Conservation (phyloP, 2,888 invertebrate species). For the Andrena flavipes region DNA sequence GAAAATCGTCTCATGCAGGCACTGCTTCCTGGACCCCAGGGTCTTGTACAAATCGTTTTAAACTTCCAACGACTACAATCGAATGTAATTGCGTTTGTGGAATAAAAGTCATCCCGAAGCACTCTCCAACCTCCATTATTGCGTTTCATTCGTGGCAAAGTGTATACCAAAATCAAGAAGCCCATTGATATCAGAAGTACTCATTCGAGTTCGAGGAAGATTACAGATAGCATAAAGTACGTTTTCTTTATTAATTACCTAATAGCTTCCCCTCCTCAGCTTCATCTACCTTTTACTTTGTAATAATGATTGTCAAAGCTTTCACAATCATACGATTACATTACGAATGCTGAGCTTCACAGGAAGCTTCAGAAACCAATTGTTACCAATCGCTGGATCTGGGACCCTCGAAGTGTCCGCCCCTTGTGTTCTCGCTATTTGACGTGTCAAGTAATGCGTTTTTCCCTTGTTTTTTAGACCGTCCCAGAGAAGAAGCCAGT, state of each 20-base stretch:
- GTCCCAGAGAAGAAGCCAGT: slow-evolving; percentile 73
- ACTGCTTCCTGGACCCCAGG: slow-evolving; percentile 46
- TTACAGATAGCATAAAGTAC: slow-evolving; percentile 13
- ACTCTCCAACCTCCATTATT: background rate
- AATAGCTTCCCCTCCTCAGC: background rate
- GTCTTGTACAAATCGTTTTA: slow-evolving; percentile 38
- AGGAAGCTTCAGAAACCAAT: background rate
- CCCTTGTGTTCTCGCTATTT: background rate
- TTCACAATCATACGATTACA: background rate
- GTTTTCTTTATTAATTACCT: background rate
- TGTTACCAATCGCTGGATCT: background rate
- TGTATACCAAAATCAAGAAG: background rate
- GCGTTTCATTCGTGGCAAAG: background rate
- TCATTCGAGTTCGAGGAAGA: background rate
- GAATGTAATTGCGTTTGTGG: slow-evolving; percentile 24
- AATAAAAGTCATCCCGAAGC: slow-evolving; percentile 27
- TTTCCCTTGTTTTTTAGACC: slow-evolving; percentile 63
- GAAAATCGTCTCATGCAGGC: slow-evolving; percentile 65
- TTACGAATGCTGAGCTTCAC: background rate
- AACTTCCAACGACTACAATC: background rate
- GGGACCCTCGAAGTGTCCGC: background rate
- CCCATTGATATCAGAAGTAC: background rate
- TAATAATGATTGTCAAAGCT: background rate
- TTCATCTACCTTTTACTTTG: background rate
- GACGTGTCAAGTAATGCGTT: background rate